phyloP scores from a whole-genome alignment of 2,888 invertebrate species.

The Napeogenes sylphis region DNA sequence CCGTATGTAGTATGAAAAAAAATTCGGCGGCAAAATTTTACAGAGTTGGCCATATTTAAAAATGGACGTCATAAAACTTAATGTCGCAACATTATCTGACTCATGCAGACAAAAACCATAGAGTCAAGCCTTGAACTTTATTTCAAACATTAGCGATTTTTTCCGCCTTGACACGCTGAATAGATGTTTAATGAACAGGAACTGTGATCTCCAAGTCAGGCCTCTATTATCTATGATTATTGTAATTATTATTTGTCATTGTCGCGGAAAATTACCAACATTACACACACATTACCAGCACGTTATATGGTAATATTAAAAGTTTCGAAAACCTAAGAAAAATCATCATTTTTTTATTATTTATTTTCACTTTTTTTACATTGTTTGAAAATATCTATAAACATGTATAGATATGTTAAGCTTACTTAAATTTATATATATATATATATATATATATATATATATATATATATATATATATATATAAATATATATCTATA shows the following conservation, averaged over 20 bases:
- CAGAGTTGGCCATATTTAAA: conserved; percentile 15
- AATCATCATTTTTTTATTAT: no score
- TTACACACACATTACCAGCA: not conserved
- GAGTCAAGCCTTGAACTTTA: conserved; percentile 25
- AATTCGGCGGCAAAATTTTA: conserved; percentile 5
- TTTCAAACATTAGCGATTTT: conserved; percentile 29
- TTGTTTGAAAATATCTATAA: no score
- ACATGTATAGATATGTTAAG: no score
- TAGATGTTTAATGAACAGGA: conserved; percentile 18
- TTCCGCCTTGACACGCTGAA: conserved; percentile 22
- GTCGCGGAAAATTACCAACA: not conserved
- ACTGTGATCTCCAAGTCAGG: conserved; percentile 4
- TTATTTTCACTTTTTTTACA: no score
- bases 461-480: no score
- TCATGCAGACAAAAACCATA: conserved; percentile 23
- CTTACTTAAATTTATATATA: no score
- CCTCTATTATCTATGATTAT: conserved; percentile 2
- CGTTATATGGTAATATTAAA: not conserved
- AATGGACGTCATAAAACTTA: conserved; percentile 24
- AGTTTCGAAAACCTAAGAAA: no score
- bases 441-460: no score
- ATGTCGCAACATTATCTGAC: conserved; percentile 28
- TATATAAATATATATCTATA: no score
- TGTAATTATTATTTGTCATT: conserved; percentile 1
- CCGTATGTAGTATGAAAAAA: not conserved